Evolutionary conservation across 2,113 vertebrate genomes (phyloP).

Genomic region (Anolis sagrei): DNA sequence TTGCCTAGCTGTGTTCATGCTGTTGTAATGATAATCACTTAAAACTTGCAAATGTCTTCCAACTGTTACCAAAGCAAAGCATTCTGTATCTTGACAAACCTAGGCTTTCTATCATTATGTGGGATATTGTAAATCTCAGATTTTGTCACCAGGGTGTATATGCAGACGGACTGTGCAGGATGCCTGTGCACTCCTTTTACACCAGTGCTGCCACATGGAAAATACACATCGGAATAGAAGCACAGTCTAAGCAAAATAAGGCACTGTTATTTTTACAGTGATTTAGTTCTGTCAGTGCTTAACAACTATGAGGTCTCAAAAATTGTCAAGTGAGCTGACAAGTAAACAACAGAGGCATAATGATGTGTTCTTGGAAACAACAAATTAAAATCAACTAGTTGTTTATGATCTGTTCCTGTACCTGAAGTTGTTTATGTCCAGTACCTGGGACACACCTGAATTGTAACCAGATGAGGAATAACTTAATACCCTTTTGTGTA

Average conservation of each 20-base stretch:
- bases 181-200: neutral
- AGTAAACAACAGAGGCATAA: too few relatives aligned
- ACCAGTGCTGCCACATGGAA: neutral
- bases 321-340: neutral
- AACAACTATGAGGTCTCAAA: too few relatives aligned
- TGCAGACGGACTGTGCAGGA: neutral
- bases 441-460: too few relatives aligned
- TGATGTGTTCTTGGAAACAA: too few relatives aligned
- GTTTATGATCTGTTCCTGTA: too few relatives aligned
- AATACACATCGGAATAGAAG: neutral
- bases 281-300: neutral
- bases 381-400: too few relatives aligned
- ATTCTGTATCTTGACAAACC: neutral
- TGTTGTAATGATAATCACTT: neutral
- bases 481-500: too few relatives aligned
- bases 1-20: neutral
- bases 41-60: neutral
- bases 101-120: neutral
- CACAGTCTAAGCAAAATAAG: neutral
- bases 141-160: neutral
- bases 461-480: too few relatives aligned
- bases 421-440: too few relatives aligned
- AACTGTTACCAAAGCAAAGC: neutral
- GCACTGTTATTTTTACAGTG: neutral
- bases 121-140: neutral